These are phyloP conservation scores for Mythimna albipuncta DNA, from an alignment of 2,888 invertebrate species.

Conservation along the genomic window DNA sequence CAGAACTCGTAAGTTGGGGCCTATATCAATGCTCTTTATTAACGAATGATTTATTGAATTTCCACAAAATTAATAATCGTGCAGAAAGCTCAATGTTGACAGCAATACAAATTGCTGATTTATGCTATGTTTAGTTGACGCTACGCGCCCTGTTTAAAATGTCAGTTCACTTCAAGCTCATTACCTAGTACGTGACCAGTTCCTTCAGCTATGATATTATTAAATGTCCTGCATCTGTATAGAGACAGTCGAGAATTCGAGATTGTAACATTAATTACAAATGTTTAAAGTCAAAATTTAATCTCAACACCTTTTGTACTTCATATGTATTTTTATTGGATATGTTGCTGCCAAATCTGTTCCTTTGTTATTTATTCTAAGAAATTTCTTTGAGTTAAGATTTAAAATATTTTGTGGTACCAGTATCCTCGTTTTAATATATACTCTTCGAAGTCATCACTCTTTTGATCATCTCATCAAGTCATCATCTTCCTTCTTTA, in stretches of 20 bases:
- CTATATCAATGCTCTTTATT: background rate
- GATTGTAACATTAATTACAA: conserved; percentile 2
- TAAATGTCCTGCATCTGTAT: background rate
- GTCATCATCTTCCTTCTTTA: too few species aligned
- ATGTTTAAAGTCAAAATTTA: background rate
- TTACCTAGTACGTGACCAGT: conserved; percentile 40
- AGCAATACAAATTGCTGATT: conserved; percentile 44
- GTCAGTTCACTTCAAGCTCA: conserved; percentile 42
- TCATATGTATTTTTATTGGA: background rate
- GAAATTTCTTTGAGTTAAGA: too few species aligned
- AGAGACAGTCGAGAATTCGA: background rate
- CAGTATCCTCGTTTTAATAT: background rate
- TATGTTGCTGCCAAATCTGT: background rate
- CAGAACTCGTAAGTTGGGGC: background rate
- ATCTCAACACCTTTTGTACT: background rate
- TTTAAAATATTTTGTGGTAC: background rate
- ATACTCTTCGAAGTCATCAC: too few species aligned
- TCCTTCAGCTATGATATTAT: conserved; percentile 1
- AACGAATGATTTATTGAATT: background rate
- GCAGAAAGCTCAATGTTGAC: conserved; percentile 30
- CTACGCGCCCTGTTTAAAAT: conserved; percentile 7
- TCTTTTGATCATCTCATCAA: too few species aligned
- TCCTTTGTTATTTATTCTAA: too few species aligned
- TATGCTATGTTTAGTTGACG: conserved; percentile 16
- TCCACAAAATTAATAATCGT: conserved; percentile 27